These are phyloP conservation scores for Penaeus chinensis DNA, from an alignment of 1,140 invertebrate species.

Conservation along the genomic window DNA sequence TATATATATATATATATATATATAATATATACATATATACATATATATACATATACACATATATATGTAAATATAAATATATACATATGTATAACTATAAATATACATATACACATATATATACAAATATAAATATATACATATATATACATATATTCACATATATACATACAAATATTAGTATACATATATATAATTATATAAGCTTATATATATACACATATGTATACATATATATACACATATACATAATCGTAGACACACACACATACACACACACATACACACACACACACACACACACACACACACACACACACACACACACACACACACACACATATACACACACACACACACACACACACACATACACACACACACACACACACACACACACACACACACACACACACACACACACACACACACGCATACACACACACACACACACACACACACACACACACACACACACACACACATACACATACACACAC, in stretches of 20 bases:
- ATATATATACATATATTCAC: constrained; percentile 1
- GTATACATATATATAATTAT: not conserved
- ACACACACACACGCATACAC: no score
- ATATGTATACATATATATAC: no score
- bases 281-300: no score
- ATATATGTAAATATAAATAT: constrained; percentile 1
- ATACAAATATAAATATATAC: not conserved
- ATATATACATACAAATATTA: not conserved
- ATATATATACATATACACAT: not conserved
- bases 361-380: no score
- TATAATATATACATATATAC: not conserved
- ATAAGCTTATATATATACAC: no score
- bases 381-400: not conserved
- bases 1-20: constrained; percentile 1
- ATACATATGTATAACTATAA: not conserved
- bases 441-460: not conserved
- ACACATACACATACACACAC: not conserved
- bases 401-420: not conserved
- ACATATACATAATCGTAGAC: not conserved
- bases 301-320: no score
- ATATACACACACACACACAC: not conserved
- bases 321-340: no score
- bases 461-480: not conserved
- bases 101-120: not conserved
- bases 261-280: not conserved